Evolutionary conservation across 1,140 invertebrate genomes (phyloP), one percentile per base, ranked within the genome.

Genomic region (Arion vulgaris): DNA sequence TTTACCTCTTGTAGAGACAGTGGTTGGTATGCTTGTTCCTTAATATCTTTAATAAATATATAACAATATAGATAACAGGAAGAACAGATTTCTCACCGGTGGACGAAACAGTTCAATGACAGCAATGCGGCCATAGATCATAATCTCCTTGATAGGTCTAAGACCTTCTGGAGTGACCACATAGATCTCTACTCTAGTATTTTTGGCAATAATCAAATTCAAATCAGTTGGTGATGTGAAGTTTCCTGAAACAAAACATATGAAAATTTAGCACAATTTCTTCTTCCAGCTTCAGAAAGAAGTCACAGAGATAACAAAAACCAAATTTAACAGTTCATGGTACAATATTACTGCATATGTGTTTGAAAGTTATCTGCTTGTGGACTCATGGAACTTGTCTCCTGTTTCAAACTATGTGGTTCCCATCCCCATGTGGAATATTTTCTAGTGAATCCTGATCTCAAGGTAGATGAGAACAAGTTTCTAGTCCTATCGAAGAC

Each of bases 91-190:
- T 82, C 94, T 94, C 94, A 97, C 97, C 84, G 95, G 95, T 85
- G 97, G 96, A 88, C 97, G 94, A 92, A 99, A 99, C 82, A 98
- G 94, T 91, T 98, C 97, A 94, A 99, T 96, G 38, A 98, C 97
- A 69, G 96, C 95, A 87, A 99, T 97, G 92, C 96, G 96, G 41
- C 98, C 98, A 95, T 99, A 94, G 39, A 94, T 95, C n/a, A 96
- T 95, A 84, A 99, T 95, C 94, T 99, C 98, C 92, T 99, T 99
- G 39, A 99, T 93, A 1, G 98, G 96, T 86, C 96, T 94, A 28
- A 99, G 92, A 0, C 98, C 98, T 94, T 99, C 98, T 9, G 98
- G 96, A 0, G 98, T 98, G 0, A 99, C 98, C 34, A 98, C 93
- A 93, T 98, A 98, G 87, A 99, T 97, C 93, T 99, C 98, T 80